Conservation (phyloP, 2,888 invertebrate species). For the Pherbina coryleti region DNA sequence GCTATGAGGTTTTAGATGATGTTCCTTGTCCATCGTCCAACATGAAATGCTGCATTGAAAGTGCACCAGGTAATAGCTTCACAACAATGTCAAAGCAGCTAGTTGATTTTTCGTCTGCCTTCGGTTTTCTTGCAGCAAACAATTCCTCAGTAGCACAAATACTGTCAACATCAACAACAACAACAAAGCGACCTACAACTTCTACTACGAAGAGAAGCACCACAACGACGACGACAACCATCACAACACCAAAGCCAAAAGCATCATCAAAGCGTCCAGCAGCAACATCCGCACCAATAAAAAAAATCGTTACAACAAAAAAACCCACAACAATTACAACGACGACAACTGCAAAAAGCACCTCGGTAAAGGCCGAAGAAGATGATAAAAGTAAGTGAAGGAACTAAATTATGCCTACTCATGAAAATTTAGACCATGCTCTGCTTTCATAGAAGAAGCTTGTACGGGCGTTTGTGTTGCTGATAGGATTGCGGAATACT, state of each 20-base stretch:
- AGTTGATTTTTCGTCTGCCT: neutral
- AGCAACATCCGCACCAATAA: constrained; percentile 53
- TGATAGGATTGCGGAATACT: constrained; percentile 84
- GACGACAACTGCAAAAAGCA: constrained; percentile 53
- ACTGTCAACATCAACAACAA: constrained; percentile 58
- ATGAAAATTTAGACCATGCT: neutral
- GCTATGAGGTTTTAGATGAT: constrained; percentile 86
- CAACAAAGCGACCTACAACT: constrained; percentile 57
- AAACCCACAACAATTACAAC: constrained; percentile 55
- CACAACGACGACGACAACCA: constrained; percentile 56
- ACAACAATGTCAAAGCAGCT: constrained; percentile 31
- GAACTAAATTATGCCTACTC: neutral
- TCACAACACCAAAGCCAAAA: constrained; percentile 59
- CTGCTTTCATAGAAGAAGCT: constrained; percentile 51
- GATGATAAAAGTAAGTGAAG: constrained; percentile 55
- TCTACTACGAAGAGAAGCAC: constrained; percentile 58
- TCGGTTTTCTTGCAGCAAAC: neutral
- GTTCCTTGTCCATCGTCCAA: constrained; percentile 83
- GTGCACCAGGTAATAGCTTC: constrained; percentile 73
- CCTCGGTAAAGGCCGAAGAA: constrained; percentile 53
- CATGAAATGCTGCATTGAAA: constrained; percentile 89
- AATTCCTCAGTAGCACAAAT: constrained; percentile 46
- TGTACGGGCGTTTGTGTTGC: constrained; percentile 90
- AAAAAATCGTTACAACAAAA: constrained; percentile 58
- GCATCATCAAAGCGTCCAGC: constrained; percentile 51